Evolutionary conservation across 2,797 vertebrate species (phyloP).

Genomic region (Alca torda): DNA sequence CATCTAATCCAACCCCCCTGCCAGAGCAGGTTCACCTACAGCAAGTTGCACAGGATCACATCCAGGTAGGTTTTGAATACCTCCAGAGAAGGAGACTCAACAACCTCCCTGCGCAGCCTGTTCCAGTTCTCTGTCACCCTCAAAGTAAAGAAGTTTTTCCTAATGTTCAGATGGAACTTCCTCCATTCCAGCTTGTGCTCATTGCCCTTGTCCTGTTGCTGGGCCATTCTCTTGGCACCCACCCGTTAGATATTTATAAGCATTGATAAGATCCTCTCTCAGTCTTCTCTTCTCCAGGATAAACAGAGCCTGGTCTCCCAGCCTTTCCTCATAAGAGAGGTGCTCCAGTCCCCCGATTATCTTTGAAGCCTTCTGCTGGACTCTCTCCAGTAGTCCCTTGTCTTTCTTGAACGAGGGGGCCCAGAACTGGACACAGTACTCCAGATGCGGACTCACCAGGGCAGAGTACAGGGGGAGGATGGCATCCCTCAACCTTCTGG

Average conservation of each 20-base stretch:
- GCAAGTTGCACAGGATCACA: neutral
- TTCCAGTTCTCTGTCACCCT: neutral
- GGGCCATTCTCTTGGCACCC: neutral
- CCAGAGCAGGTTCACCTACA: neutral
- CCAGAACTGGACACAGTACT: neutral
- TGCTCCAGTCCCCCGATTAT: neutral
- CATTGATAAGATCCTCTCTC: neutral
- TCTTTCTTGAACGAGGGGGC: neutral
- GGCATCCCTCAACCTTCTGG: neutral
- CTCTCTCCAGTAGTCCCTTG: neutral
- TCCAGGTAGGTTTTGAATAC: neutral
- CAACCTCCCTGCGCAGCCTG: neutral
- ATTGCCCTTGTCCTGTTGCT: neutral
- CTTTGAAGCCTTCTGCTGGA: neutral
- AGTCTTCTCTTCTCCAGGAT: neutral
- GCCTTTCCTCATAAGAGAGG: neutral
- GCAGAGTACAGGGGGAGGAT: neutral
- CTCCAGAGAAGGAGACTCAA: neutral
- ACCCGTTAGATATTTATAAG: neutral
- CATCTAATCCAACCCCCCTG: neutral
- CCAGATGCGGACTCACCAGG: neutral
- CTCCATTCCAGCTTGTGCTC: neutral
- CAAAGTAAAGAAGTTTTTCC: neutral
- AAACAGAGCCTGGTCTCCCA: neutral
- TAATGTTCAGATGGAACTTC: neutral